A percentile compares a stretch with the other conserved stretches of the same genome.
Conservation (phyloP, 2,113 vertebrate genomes). For the Rhea americana region DNA sequence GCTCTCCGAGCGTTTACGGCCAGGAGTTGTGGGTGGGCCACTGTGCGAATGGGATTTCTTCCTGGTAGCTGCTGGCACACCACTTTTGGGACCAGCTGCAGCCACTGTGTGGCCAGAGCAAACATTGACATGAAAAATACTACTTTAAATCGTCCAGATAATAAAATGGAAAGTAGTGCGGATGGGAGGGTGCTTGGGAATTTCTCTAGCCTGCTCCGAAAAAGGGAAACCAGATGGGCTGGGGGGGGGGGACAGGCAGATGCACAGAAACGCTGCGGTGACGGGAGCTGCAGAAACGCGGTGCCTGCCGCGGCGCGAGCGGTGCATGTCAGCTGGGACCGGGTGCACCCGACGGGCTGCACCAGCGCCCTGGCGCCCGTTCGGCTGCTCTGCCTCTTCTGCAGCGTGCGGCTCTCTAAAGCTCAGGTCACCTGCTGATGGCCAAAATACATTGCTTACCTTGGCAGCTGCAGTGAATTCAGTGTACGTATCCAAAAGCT, state of each 20-base stretch:
- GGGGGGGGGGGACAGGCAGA: accelerated
- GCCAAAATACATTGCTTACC: constrained; percentile 17
- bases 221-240: not conserved
- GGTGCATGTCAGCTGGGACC: accelerated
- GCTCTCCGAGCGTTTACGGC: not conserved
- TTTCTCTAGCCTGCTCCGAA: not conserved
- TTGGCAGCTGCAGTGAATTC: not conserved
- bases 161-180: not conserved
- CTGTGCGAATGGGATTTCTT: not conserved
- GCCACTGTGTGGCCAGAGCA: not conserved
- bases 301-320: accelerated
- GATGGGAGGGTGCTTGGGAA: not conserved
- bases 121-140: not conserved
- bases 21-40: not conserved
- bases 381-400: not conserved
- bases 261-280: not conserved
- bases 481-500: not conserved
- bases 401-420: not conserved
- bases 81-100: not conserved
- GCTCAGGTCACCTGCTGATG: not conserved
- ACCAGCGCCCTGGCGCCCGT: accelerated
- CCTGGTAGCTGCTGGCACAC: not conserved
- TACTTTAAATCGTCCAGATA: not conserved
- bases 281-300: not conserved
- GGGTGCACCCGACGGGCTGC: not conserved